Base-by-base conservation (phyloP, 2,113 vertebrate species). In the Erpornis zantholeuca region DNA sequence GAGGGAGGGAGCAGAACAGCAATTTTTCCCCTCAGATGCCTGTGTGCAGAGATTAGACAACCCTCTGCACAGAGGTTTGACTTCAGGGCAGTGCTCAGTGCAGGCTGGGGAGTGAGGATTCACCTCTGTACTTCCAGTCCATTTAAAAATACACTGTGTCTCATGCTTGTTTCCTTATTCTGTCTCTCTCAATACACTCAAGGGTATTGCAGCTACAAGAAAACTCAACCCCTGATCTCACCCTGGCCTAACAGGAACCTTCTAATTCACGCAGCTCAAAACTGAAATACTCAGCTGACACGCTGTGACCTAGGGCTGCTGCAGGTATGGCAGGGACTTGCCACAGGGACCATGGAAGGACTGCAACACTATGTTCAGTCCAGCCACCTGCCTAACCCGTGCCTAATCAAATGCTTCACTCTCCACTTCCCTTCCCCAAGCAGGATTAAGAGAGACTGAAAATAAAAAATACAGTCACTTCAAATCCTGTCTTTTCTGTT, bases 221-320 rank as follows among this genome's bases (percentile, higher is more conserved):
- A 97, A 96, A 92, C 90, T 96, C 93, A 97, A 87, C 69, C 81
- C 78, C 36, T 38, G 15, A 94, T 88, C 82, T 29, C 36, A 36
- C 82, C 23, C 2, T 3, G 19, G 80, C 89, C 85, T 90, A 94
- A 92, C 0, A 66, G 28, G 84, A 97, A 95, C 86, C 72, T 90
- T 92, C 77, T 90, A 94, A 97, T 95, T 97, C 88, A 89, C 64
- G 65, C 81, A 85, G 95, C 96, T 97, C 94, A 92, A 82, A 95
- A 88, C 17, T 96, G 96, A 97, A 97, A 97, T 96, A 97, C 89
- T 97, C 95, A 94, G 77, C 82, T 90, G 87, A 91, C 44, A 25
- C 2, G 0, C 78, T 94, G 82, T 72, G 80, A 96, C 89, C 79
- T 8, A 89, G 80, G 70, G 90, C 86, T 96, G 95, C 94, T 97